A percentile compares a stretch with the other conserved stretches of the same genome.
These are phyloP conservation scores for Cygnus atratus DNA, from an alignment of 2,113 vertebrate species.

Conservation along the genomic window DNA sequence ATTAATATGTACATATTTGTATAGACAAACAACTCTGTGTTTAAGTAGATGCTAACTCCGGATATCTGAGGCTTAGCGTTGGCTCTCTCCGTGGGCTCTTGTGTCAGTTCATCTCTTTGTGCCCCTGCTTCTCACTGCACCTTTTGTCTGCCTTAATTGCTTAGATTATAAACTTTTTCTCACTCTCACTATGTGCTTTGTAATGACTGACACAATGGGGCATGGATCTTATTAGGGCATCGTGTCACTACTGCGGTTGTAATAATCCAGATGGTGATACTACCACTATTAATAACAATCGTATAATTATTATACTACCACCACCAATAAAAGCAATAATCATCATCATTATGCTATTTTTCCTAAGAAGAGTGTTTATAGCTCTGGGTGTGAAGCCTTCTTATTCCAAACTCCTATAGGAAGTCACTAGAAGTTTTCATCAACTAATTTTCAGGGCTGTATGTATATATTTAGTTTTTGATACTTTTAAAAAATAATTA, in stretches of 20 bases:
- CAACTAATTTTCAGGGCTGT: neutral
- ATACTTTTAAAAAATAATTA: neutral
- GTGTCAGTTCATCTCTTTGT: neutral
- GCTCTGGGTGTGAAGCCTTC: neutral
- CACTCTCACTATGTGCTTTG: neutral
- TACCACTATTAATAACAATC: neutral
- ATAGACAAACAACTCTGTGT: neutral
- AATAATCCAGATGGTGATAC: constrained; percentile 34
- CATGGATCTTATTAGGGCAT: neutral
- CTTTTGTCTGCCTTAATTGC: constrained; percentile 40
- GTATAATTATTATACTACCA: neutral
- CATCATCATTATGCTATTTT: neutral
- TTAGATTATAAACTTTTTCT: constrained; percentile 30
- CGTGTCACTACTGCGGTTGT: neutral
- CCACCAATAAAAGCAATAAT: neutral
- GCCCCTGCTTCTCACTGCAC: neutral
- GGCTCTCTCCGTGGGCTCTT: neutral
- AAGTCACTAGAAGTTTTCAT: constrained; percentile 17
- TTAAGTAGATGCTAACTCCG: neutral
- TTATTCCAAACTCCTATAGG: neutral
- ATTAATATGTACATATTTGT: neutral
- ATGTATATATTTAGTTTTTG: constrained; percentile 5
- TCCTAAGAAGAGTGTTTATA: neutral
- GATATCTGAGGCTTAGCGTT: neutral
- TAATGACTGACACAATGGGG: neutral